These are phyloP conservation scores for Apis cerana DNA, from an alignment of 1,140 invertebrate species.

Conservation along the genomic window DNA sequence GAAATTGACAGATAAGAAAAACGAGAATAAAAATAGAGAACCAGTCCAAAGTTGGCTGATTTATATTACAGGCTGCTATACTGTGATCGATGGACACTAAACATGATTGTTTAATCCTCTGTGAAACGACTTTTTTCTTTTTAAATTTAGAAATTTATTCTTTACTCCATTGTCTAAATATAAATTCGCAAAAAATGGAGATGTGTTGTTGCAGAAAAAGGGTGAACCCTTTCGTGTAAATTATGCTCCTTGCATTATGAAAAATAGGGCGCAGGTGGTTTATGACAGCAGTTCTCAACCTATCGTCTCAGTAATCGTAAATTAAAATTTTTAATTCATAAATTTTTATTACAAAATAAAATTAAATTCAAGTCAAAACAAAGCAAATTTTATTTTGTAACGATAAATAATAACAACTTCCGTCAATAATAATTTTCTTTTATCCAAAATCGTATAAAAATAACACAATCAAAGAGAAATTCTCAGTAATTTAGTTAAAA, in stretches of 20 bases:
- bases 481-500: not conserved
- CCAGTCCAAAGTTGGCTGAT: not conserved
- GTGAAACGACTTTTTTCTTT: not conserved
- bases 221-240: not conserved
- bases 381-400: too few relatives aligned
- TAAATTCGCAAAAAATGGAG: constrained; percentile 1
- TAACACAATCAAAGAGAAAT: not conserved
- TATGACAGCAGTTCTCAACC: not conserved
- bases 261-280: constrained; percentile 16
- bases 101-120: not conserved
- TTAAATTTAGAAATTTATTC: not conserved
- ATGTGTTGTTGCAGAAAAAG: not conserved
- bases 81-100: not conserved
- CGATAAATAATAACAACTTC: too few relatives aligned
- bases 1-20: constrained; percentile 1
- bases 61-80: not conserved
- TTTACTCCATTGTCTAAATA: constrained; percentile 4
- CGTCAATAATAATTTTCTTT: too few relatives aligned
- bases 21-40: constrained; percentile 4
- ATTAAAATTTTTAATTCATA: not conserved
- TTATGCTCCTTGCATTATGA: constrained; percentile 15
- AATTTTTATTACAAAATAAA: too few relatives aligned
- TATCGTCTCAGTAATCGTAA: not conserved
- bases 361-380: too few relatives aligned
- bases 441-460: not conserved